A percentile compares a stretch with the other conserved stretches of the same genome.
These are phyloP conservation scores for Olivierus martensii DNA, from an alignment of 1,140 invertebrate species.

Conservation along the genomic window DNA sequence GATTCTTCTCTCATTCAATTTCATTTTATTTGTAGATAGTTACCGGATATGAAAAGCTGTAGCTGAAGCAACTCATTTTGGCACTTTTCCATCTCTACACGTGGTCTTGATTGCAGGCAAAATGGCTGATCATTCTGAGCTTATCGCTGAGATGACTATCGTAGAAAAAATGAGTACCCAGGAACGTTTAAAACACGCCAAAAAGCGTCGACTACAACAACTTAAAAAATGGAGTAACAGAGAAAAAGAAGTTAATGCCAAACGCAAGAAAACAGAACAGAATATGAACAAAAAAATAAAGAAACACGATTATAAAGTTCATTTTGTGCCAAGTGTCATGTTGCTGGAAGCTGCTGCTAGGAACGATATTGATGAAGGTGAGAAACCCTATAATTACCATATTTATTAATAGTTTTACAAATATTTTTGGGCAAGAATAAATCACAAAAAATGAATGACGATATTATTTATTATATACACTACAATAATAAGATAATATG, in stretches of 20 bases:
- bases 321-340: constrained; percentile 82
- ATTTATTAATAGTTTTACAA: too few species aligned
- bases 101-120: too few species aligned
- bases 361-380: constrained; percentile 92
- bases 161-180: constrained; percentile 86
- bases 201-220: constrained; percentile 73
- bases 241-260: constrained; percentile 40
- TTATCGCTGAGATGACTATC: constrained; percentile 80
- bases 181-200: constrained; percentile 75
- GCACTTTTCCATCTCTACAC: too few species aligned
- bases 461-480: too few species aligned
- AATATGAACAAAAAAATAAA: constrained; percentile 15
- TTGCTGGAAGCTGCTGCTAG: constrained; percentile 84
- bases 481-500: too few species aligned
- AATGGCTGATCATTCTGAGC: constrained; percentile 66
- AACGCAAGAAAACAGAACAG: constrained; percentile 9
- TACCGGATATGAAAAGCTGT: too few species aligned
- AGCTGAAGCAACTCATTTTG: too few species aligned
- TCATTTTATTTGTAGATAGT: too few species aligned
- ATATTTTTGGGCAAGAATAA: too few species aligned
- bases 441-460: too few species aligned
- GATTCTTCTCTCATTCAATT: too few species aligned
- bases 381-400: too few species aligned
- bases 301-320: constrained; percentile 37
- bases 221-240: constrained; percentile 73